These are phyloP conservation scores for Pheosia gnoma DNA, from an alignment of 2,888 invertebrate species.

Conservation along the genomic window DNA sequence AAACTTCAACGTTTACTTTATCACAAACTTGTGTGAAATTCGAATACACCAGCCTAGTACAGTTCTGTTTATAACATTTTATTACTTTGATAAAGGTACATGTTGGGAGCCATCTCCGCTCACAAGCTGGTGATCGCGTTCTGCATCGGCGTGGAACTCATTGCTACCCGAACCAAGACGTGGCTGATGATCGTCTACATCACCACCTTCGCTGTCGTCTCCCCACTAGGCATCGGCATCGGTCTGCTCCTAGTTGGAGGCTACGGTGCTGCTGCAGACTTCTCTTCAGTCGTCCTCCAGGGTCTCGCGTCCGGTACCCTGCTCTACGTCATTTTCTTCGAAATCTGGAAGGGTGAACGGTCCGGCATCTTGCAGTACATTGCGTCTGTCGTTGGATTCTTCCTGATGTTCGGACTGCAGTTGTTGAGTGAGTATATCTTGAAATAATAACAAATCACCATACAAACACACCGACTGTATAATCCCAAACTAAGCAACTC, in stretches of 20 bases:
- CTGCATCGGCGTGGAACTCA: conserved; percentile 93
- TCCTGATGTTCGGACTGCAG: conserved; percentile 88
- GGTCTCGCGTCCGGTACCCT: conserved; percentile 96
- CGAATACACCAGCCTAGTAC: too few species aligned
- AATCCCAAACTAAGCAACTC: too few species aligned
- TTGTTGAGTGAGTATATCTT: conserved; percentile 79
- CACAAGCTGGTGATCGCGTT: conserved; percentile 95
- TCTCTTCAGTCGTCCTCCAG: conserved; percentile 88
- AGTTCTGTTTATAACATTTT: too few species aligned
- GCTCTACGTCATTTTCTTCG: conserved; percentile 98
- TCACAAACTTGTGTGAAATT: not conserved
- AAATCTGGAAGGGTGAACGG: conserved; percentile 87
- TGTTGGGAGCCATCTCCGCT: conserved; percentile 92
- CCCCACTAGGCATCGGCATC: conserved; percentile 91
- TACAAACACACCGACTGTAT: too few species aligned
- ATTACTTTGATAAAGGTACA: conserved; percentile 82
- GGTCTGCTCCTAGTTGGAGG: conserved; percentile 87
- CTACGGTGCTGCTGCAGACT: conserved; percentile 82
- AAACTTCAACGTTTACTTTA: not conserved
- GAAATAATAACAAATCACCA: not conserved
- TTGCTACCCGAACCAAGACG: conserved; percentile 87
- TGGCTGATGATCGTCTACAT: conserved; percentile 87
- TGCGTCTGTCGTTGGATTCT: conserved; percentile 88
- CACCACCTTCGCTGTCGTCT: conserved; percentile 90
- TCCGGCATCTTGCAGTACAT: conserved; percentile 86